phyloP scores from a whole-genome alignment of 23 tunicate species.

The Phallusia fumigata region DNA sequence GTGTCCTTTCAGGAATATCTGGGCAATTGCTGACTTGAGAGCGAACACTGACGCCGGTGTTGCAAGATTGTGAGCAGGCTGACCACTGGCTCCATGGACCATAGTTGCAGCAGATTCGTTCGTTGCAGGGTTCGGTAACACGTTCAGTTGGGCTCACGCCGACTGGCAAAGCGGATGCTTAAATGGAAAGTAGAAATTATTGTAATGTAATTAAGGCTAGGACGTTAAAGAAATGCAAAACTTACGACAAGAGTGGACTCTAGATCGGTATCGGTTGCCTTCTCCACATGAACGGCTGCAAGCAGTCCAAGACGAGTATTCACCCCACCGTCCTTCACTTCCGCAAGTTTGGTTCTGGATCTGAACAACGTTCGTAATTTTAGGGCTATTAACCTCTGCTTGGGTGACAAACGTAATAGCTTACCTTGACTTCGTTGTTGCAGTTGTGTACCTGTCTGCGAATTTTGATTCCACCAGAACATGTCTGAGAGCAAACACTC shows the following conservation, averaged over 20 bases:
- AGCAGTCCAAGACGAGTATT: slow-evolving; percentile 68
- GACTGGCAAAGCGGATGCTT: neutral
- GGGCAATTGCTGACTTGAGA: slow-evolving; percentile 33
- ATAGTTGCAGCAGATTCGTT: slow-evolving; percentile 63
- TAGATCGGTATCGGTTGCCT: slow-evolving; percentile 55
- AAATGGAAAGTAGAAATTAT: neutral
- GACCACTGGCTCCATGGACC: slow-evolving; percentile 75
- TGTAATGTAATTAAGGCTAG: too few relatives aligned
- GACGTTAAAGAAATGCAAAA: neutral
- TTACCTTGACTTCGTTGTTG: slow-evolving; percentile 21
- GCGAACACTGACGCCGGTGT: slow-evolving; percentile 30
- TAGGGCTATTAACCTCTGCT: neutral
- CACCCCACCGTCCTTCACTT: slow-evolving; percentile 65
- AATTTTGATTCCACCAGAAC: slow-evolving; percentile 59
- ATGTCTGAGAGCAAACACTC: slow-evolving; percentile 62
- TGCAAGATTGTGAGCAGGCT: slow-evolving; percentile 73
- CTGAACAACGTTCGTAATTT: slow-evolving; percentile 1
- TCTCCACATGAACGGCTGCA: slow-evolving; percentile 69
- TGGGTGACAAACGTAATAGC: neutral
- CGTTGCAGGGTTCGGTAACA: slow-evolving; percentile 37
- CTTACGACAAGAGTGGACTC: slow-evolving; percentile 90
- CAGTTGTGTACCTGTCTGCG: slow-evolving; percentile 56
- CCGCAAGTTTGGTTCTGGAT: slow-evolving; percentile 68
- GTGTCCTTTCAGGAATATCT: neutral
- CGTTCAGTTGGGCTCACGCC: neutral